Evolutionary conservation across 2,113 vertebrate species (phyloP).

Genomic region (Antidorcas marsupialis): DNA sequence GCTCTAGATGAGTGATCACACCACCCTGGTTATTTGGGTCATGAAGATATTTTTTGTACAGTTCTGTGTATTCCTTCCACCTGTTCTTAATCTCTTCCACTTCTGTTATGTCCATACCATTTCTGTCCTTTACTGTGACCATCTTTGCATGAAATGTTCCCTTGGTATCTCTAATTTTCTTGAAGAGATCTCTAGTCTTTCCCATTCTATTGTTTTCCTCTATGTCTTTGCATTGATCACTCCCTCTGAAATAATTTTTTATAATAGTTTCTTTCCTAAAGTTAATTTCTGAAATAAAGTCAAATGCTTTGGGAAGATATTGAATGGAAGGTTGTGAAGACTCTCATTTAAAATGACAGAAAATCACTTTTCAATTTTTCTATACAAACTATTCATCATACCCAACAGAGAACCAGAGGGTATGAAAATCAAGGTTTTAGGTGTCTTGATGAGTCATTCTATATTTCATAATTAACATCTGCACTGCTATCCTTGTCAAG

Average conservation of each 20-base stretch:
- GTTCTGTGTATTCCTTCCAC: neutral
- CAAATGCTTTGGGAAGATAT: neutral
- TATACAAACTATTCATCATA: neutral
- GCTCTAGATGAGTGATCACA: neutral
- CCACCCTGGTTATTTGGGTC: neutral
- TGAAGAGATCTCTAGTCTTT: neutral
- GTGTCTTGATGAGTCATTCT: slow-evolving; percentile 52
- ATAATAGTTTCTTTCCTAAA: slow-evolving; percentile 37
- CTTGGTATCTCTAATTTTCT: neutral
- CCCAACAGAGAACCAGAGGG: neutral
- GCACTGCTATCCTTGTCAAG: neutral
- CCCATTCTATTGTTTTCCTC: neutral
- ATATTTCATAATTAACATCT: slow-evolving; percentile 65
- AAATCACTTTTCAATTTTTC: slow-evolving; percentile 26
- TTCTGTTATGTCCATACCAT: neutral
- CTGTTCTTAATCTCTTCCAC: neutral
- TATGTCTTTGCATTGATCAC: neutral
- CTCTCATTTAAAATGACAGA: neutral
- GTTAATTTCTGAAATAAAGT: slow-evolving; percentile 46
- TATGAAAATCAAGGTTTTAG: slow-evolving; percentile 43
- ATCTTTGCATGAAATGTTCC: neutral
- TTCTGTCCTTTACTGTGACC: neutral
- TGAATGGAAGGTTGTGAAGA: neutral
- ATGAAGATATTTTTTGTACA: neutral
- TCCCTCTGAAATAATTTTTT: slow-evolving; percentile 43